Percentiles rank a stretch among this genome's conserved stretches.
phyloP scores from a whole-genome alignment of 2,113 vertebrate genomes.

The Leuciscus idus region DNA sequence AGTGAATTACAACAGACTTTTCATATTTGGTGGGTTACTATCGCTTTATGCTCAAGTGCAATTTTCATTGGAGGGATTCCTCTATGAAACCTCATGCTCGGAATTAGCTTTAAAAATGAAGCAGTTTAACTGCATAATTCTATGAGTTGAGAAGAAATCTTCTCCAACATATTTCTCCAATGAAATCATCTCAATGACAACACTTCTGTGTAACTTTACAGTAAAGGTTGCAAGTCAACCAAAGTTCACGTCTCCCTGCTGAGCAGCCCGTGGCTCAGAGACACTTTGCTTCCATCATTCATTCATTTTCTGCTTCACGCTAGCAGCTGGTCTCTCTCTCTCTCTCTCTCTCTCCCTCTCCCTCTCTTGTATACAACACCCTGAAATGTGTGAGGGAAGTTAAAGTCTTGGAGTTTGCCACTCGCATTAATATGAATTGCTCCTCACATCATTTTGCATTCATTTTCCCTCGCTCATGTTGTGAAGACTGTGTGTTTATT shows the following conservation, averaged over 20 bases:
- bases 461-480: slow-evolving; percentile 40
- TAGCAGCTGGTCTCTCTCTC: slow-evolving; percentile 32
- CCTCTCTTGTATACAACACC: slow-evolving; percentile 29
- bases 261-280: slow-evolving; percentile 54
- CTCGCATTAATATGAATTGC: slow-evolving; percentile 44
- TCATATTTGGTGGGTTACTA: background rate
- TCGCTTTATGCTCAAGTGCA: slow-evolving; percentile 3
- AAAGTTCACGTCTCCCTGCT: slow-evolving; percentile 36
- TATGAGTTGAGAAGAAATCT: background rate
- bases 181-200: slow-evolving; percentile 71
- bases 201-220: slow-evolving; percentile 60
- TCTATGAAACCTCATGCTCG: slow-evolving; percentile 2
- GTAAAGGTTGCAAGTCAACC: slow-evolving; percentile 61
- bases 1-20: background rate
- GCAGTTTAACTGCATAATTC: slow-evolving; percentile 22
- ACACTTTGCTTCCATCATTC: slow-evolving; percentile 59
- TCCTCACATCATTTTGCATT: slow-evolving; percentile 17
- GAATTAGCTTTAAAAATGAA: slow-evolving; percentile 29
- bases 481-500: slow-evolving; percentile 47
- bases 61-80: slow-evolving; percentile 7
- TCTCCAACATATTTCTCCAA: background rate
- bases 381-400: slow-evolving; percentile 44
- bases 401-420: slow-evolving; percentile 46
- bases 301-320: slow-evolving; percentile 51
- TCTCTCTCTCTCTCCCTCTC: slow-evolving; percentile 22